Base-by-base conservation (phyloP, 2,888 invertebrate genomes). In the Volucella inflata region DNA sequence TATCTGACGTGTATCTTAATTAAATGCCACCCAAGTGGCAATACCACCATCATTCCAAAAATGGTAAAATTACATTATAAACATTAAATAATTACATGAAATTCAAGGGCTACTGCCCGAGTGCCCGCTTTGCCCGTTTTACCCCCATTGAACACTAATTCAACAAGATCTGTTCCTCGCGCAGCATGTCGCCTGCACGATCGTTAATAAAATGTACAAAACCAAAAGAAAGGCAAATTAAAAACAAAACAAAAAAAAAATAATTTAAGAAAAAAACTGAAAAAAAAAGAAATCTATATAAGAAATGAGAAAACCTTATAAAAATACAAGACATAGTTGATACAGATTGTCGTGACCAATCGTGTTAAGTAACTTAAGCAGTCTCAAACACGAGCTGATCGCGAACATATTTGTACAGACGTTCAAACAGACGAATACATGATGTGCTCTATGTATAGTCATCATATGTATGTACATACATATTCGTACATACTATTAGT, bases 21-120 rank as follows among this genome's bases (percentile, higher is more conserved):
- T 88, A 87, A 87, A 87, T 85, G 76, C 88, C 88, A 88, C 88
- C 88, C 88, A 88, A 88, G 88, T 84, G 85, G 87, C 65, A 51
- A 74, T 78, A 55, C 84, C 87, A 70, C 84, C 72, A 87, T 78
- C 82, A 81, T 81, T 80, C 87, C 88, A 87, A 85, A 88, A 88
- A 88, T 87, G 88, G 88, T 71, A 84, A 81, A 88, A 87, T 87
- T 80, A 87, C 87, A 87, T 87, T 87, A 87, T 83, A 87, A 87
- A 78, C 87, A 87, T 87, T 84, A 87, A 88, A 85, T 88, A 88
- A 88, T 87, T 87, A 88, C 87, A 88, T 87, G 87, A 87, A 87
- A 87, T 83, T 83, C 78, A 85, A 77, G 80, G 85, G 85, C 80
- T 85, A 77, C 85, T 72, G 80, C 50, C 53, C 17, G 30, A 30